Conservation (phyloP, 2,797 vertebrate species). For the Enteromius anoplus region DNA sequence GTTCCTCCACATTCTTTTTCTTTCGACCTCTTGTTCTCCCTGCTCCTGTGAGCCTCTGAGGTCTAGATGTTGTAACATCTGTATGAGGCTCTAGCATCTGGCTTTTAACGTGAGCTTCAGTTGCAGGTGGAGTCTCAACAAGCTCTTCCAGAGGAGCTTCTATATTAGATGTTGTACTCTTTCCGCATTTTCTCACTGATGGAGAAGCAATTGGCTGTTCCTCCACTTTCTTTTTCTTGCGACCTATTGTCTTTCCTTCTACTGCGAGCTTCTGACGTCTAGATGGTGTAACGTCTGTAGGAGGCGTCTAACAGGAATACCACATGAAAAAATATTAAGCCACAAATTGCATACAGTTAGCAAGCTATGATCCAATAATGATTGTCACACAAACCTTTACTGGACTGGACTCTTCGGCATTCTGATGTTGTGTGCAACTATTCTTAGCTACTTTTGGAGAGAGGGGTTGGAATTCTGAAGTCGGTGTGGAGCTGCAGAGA, state of each 20-base stretch:
- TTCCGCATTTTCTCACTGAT: no score
- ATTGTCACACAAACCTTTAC: constrained; percentile 24
- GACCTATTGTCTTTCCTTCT: no score
- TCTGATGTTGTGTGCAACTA: neutral
- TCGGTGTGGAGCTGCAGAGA: constrained; percentile 3
- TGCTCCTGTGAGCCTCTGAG: no score
- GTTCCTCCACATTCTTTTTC: constrained; percentile 12
- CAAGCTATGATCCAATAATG: neutral
- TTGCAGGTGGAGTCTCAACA: constrained; percentile 8
- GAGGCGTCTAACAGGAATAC: constrained; percentile 17
- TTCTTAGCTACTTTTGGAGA: neutral
- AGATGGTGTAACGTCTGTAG: no score
- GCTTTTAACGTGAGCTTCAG: constrained; percentile 64
- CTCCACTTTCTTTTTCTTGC: no score
- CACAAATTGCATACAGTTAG: neutral
- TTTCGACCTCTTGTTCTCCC: neutral
- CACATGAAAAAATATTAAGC: neutral
- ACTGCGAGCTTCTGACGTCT: no score
- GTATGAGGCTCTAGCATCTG: constrained; percentile 23
- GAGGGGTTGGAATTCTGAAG: neutral
- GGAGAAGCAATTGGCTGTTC: no score
- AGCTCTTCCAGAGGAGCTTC: no score
- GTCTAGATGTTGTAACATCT: neutral
- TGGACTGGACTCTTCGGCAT: neutral
- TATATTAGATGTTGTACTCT: no score